Percentiles rank a stretch among this genome's conserved stretches.
phyloP scores from a whole-genome alignment of 2,888 invertebrate genomes.

The Mythimna lalbum region DNA sequence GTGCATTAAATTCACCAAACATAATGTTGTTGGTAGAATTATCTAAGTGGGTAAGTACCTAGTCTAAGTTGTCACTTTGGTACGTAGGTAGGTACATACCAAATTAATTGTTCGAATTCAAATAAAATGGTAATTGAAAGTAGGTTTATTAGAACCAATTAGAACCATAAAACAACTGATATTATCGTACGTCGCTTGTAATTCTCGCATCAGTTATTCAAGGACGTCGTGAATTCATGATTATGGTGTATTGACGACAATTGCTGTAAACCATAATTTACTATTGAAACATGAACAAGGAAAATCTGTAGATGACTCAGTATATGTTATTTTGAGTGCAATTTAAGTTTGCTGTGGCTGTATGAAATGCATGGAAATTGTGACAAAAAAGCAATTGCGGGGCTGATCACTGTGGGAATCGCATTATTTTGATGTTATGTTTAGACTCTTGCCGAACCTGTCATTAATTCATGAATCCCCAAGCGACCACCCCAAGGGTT shows the following conservation, averaged over 20 bases:
- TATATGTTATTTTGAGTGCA: neutral
- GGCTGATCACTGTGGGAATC: too few relatives aligned
- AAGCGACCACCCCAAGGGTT: too few relatives aligned
- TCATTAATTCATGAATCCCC: too few relatives aligned
- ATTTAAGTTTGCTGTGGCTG: neutral
- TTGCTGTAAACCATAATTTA: slow-evolving; percentile 24
- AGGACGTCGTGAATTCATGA: slow-evolving; percentile 24
- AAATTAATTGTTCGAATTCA: neutral
- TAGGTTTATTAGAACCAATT: neutral
- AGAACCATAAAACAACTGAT: slow-evolving; percentile 9
- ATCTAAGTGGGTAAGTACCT: slow-evolving; percentile 1
- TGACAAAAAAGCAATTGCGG: neutral
- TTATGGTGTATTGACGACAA: slow-evolving; percentile 17
- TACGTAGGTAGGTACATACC: neutral
- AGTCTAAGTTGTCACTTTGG: neutral
- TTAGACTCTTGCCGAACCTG: neutral
- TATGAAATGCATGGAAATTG: neutral
- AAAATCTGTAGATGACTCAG: neutral
- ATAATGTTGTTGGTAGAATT: neutral
- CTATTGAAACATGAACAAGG: neutral
- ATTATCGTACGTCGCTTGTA: slow-evolving; percentile 12
- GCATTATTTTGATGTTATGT: neutral
- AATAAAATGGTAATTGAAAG: slow-evolving; percentile 2
- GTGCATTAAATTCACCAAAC: too few relatives aligned
- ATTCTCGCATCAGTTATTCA: slow-evolving; percentile 19